Percentiles rank a stretch among this genome's conserved stretches.
Conservation (phyloP, 2,113 vertebrate species). For the Apaloderma vittatum region DNA sequence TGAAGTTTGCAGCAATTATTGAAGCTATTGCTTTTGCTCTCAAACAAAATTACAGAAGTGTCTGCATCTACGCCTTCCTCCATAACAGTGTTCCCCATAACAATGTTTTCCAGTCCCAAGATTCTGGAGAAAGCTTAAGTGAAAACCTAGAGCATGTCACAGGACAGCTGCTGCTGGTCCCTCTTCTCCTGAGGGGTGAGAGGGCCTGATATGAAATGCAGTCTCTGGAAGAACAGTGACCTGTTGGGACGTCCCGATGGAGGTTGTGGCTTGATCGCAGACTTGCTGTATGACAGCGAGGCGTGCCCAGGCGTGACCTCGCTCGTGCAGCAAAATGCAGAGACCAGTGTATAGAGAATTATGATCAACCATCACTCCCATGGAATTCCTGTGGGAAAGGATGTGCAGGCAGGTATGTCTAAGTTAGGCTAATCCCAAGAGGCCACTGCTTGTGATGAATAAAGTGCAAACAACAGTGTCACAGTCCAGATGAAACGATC, state of each 20-base stretch:
- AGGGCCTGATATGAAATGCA: background rate
- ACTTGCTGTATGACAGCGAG: background rate
- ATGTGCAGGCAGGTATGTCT: background rate
- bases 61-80: background rate
- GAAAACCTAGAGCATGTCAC: background rate
- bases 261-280: background rate
- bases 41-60: background rate
- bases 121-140: background rate
- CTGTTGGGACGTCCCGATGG: background rate
- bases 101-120: background rate
- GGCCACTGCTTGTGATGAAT: background rate
- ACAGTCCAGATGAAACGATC: background rate
- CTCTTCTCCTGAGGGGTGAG: background rate
- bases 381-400: background rate
- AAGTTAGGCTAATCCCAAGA: background rate
- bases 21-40: background rate
- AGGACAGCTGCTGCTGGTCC: background rate
- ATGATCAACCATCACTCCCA: background rate
- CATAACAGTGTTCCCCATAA: background rate
- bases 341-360: rapidly evolving
- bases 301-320: background rate
- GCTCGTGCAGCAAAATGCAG: rapidly evolving
- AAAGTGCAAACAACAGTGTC: background rate
- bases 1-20: background rate
- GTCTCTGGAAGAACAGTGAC: background rate